These are phyloP conservation scores for Stenodema calcarata DNA, from an alignment of 2,888 invertebrate species.

Conservation along the genomic window DNA sequence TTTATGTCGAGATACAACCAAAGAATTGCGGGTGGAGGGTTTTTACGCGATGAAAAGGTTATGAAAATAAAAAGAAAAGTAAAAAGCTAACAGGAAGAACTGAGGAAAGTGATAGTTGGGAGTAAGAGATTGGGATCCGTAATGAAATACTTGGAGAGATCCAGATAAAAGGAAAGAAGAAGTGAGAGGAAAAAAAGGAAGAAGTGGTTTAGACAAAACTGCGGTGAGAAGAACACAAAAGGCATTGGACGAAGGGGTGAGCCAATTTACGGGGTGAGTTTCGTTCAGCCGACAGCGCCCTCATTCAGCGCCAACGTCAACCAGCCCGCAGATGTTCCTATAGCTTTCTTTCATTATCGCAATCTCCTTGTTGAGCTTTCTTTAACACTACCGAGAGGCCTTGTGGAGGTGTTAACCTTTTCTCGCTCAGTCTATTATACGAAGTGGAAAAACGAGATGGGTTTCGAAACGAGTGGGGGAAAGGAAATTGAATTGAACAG, in stretches of 20 bases:
- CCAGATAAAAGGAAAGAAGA: background rate
- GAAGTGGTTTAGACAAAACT: conserved; percentile 13
- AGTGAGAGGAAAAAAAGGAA: background rate
- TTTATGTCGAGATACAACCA: background rate
- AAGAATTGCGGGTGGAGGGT: background rate
- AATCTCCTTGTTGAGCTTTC: background rate
- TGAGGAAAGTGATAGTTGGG: background rate
- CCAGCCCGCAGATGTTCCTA: background rate
- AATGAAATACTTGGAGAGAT: conserved; percentile 12
- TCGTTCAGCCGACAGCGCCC: background rate
- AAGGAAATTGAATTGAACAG: too few species aligned
- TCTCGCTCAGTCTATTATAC: too few species aligned
- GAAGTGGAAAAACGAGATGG: too few species aligned
- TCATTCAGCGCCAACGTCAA: background rate
- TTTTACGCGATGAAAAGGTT: background rate
- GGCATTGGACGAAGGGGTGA: background rate
- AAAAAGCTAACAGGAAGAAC: background rate
- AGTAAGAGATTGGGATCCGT: conserved; percentile 5
- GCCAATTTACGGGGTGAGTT: background rate
- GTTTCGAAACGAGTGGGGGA: too few species aligned
- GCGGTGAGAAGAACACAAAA: background rate
- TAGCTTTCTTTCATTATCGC: conserved; percentile 5
- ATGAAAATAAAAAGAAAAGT: background rate
- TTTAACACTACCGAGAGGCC: background rate
- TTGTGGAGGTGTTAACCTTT: too few species aligned